phyloP scores from a whole-genome alignment of 2,797 vertebrate species.

The Cuculus canorus region DNA sequence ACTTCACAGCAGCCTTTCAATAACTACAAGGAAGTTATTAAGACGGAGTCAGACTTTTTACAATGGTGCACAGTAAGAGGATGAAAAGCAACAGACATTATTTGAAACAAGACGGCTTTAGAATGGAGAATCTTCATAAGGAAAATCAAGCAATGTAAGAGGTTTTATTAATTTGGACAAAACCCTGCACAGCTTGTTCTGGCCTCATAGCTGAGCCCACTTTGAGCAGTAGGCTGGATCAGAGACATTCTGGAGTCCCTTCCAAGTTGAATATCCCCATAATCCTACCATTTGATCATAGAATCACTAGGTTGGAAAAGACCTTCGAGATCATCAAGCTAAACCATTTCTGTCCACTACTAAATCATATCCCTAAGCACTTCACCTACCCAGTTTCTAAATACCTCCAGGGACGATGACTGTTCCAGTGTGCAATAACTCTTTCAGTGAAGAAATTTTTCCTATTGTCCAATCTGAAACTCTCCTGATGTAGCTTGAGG shows the following conservation, averaged over 20 bases:
- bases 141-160: background rate
- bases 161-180: background rate
- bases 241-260: background rate
- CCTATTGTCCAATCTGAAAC: too few species aligned
- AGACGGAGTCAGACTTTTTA: background rate
- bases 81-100: background rate
- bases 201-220: background rate
- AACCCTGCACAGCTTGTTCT: background rate
- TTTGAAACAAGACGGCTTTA: background rate
- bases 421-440: too few species aligned
- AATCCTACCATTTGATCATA: background rate
- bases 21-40: background rate
- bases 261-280: background rate
- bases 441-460: too few species aligned
- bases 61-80: background rate
- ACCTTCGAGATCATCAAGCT: too few species aligned
- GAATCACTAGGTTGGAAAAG: too few species aligned
- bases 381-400: too few species aligned
- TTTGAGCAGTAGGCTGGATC: background rate
- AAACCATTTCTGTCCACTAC: too few species aligned
- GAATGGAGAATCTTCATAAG: background rate
- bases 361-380: too few species aligned
- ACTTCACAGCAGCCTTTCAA: background rate
- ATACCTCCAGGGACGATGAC: too few species aligned
- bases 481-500: too few species aligned